A percentile compares a stretch with the other conserved stretches of the same genome.
Evolutionary conservation across 1,140 invertebrate genomes (phyloP).

Genomic region (Anastatus disparis): DNA sequence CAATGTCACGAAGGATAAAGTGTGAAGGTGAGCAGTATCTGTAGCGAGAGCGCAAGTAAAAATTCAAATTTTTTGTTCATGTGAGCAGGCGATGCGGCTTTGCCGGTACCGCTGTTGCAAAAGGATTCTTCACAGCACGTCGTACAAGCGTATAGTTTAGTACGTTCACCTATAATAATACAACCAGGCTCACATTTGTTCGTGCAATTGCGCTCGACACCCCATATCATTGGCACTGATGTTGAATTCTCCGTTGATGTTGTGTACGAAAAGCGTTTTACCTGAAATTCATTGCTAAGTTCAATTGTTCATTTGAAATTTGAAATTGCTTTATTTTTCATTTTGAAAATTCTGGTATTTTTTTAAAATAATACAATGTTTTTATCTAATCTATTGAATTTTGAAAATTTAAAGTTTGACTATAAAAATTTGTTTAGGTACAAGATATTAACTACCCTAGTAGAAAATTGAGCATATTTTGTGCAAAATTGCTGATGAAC

Average conservation of each 20-base stretch:
- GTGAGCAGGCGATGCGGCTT: conserved; percentile 56
- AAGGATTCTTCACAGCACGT: conserved; percentile 81
- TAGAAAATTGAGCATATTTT: no score
- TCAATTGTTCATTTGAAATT: no score
- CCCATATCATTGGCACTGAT: conserved; percentile 80
- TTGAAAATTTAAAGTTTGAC: no score
- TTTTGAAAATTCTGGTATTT: no score
- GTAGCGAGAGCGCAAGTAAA: conserved; percentile 55
- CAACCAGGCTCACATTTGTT: conserved; percentile 85
- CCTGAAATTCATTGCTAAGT: no score
- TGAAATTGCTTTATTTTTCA: no score
- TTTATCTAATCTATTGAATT: no score
- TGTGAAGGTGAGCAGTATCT: conserved; percentile 58
- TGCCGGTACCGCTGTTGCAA: conserved; percentile 78
- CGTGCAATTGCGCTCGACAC: conserved; percentile 82
- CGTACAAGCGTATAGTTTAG: conserved; percentile 85
- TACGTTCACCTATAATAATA: conserved; percentile 86
- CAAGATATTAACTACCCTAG: no score
- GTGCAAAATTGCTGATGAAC: no score
- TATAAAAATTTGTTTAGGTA: no score
- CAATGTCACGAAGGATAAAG: conserved; percentile 59
- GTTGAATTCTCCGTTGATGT: conserved; percentile 84
- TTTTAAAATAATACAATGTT: no score
- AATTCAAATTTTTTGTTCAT: conserved; percentile 55
- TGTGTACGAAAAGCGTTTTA: conserved; percentile 84